phyloP scores from a whole-genome alignment of 2,113 vertebrate species.

The Baryphthengus martii region DNA sequence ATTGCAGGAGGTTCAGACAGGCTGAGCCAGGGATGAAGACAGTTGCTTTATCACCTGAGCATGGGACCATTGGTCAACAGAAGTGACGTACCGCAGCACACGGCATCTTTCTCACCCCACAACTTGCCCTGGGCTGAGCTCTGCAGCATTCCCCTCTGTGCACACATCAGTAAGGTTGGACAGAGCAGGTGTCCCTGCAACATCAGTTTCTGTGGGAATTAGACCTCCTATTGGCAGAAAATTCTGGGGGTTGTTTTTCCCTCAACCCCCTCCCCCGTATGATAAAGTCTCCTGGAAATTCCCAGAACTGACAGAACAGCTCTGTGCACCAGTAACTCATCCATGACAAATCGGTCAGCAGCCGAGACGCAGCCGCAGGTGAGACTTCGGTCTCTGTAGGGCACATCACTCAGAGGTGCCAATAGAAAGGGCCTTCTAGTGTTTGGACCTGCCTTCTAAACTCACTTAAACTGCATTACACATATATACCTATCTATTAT shows the following conservation, averaged over 20 bases:
- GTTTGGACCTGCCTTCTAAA: neutral
- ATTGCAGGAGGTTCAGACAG: accelerated
- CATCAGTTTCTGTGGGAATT: neutral
- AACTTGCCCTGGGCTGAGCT: neutral
- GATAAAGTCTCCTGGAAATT: neutral
- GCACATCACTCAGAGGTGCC: neutral
- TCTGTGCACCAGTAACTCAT: neutral
- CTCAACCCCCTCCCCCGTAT: neutral
- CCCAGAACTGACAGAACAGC: neutral
- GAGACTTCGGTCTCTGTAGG: neutral
- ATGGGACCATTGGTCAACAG: accelerated
- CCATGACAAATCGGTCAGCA: accelerated
- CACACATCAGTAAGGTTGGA: too few relatives aligned
- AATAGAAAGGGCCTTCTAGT: neutral
- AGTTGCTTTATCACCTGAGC: neutral
- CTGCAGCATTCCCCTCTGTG: accelerated
- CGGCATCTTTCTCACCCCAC: accelerated
- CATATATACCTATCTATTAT: neutral
- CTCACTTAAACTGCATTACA: neutral
- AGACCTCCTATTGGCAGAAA: neutral
- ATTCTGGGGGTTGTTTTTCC: neutral
- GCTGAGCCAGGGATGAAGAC: neutral
- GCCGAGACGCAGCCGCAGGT: accelerated
- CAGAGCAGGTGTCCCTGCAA: neutral
- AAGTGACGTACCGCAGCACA: neutral